Evolutionary conservation across 2,797 vertebrate species (phyloP), one percentile per base, ranked within the genome.

Genomic region (Pangasius macronema): DNA sequence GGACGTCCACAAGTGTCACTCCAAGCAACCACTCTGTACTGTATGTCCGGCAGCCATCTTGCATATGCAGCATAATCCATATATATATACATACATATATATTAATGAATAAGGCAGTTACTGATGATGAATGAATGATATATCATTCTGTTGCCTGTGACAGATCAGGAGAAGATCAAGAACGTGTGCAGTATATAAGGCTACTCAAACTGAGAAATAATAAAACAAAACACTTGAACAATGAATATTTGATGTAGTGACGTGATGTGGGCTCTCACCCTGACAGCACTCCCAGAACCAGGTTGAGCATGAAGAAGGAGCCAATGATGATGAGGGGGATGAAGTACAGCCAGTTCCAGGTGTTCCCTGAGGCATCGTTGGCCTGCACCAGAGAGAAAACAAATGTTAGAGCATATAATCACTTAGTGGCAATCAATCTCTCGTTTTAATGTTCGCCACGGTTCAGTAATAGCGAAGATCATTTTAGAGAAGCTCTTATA

Each of bases 331-430:
- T 99, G 94, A 99, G 97, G 1, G 98, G 98, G 92, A 99, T 98
- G 95, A 99, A 99, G 94, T 99, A 99, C 42, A 99, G 95, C 98
- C 98, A 99, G 92, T 99, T 99, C 98, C 98, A 99, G 82, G 96
- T 97, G 91, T 98, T 98, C 84, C 98, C 98, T 10, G 96, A 97
- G 11, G 98, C 98, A 11, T 99, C 98, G 0, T 99, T 99, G 20
- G 98, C 97, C 98, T 96, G 86, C 90, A 92, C n/a, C 27, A 84
- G 79, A 79, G 33, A 83, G 36, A 86, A 36, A 85, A 36, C 70
- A 86, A 55, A 67, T 20, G 24, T 36, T 65, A 83, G 63, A 77
- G 72, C 51, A 46, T 49, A 86, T 24, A 46, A 76, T 49, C 86
- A 63, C 30, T 68, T 61, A 51, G 24, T 46, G 55, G 24, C 63